Base-by-base conservation (phyloP, 2,113 vertebrate genomes). In the Ranitomeya imitator region DNA sequence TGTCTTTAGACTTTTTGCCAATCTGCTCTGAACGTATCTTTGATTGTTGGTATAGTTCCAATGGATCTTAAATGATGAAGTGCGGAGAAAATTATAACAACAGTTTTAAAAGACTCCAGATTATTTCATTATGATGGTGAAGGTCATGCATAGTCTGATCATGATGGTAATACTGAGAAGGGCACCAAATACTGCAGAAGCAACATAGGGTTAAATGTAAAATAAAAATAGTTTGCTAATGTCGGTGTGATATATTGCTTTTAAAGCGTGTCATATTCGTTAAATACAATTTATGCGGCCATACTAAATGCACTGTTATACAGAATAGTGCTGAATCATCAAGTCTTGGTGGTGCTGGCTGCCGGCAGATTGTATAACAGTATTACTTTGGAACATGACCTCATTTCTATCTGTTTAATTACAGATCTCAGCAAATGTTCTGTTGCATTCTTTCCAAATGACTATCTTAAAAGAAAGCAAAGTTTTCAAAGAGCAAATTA, bases 381-480 rank as follows among this genome's bases (percentile, higher is more conserved):
- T 26, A 85, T 60, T 31, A 65, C 31, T 63, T 31, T 83, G 19
- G 57, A 60, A 83, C 55, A 52, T 74, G 51, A 73, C 65, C 67
- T 69, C n/a, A 12, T 86, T 80, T 80, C 45, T 57, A 23, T 92
- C 71, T 16, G 7, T 85, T 93, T 90, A 90, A 59, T 80, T 93
- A 19, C 92, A 96, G 95, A 96, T 88, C 89, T 96, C 85, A 95
- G 96, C 92, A 94, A 94, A 90, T 94, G 93, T 86, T 93, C 94
- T 78, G 94, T 93, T 91, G 92, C 92, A 69, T 94, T 93, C 89
- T 96, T 96, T 82, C 92, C 95, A 89, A 87, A 21, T 91, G 95
- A 96, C 91, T 96, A 96, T 93, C 91, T 95, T 89, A 95, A 94
- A 91, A 92, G 95, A 90, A 94, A 95, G 90, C 95, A 96, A 93